Evolutionary conservation across 2,888 invertebrate genomes (phyloP), one percentile per base, ranked within the genome.

Genomic region (Drosophila pegasa): DNA sequence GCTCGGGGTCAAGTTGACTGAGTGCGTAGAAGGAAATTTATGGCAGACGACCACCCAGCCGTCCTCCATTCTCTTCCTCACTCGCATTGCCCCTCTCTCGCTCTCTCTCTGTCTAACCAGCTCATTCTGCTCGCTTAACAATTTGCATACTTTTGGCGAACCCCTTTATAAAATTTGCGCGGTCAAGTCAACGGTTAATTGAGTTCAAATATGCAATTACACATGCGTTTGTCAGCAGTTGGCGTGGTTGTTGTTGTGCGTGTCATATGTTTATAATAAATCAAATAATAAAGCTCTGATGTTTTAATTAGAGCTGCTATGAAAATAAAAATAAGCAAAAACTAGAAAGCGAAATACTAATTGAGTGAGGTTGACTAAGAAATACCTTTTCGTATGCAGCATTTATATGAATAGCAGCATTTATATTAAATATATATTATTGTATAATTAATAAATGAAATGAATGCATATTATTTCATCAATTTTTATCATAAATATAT

Each of bases 151-250:
- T 45, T 55, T 18, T 25, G 56, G 14, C 20, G 7, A 9, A 14
- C 45, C 40, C 37, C 25, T 45, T 14, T 63, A 63, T 62, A 68
- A 71, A 72, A 65, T 27, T 69, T 55, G 62, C 64, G 77, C 58
- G 69, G 70, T 73, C 69, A 64, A 67, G 68, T 59, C 61, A 63
- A 55, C 75, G 63, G 78, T 82, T 82, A 82, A 82, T 82, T 82
- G 76, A 84, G 85, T 84, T 82, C 78, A 87, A 87, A 84, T 84
- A 84, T 74, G 78, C 72, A 87, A 78, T 82, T 71, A 78, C 66
- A 79, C 57, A 77, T 72, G 67, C 63, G 66, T 74, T 80, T 71
- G 67, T 66, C 72, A 64, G 52, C 20, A 57, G 56, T 57, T 77
- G 62, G 56, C 51, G 59, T 31, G 22, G 18, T 9, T 31, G 14